phyloP scores from a whole-genome alignment of 2,113 vertebrate species.

The Glareola pratincola region DNA sequence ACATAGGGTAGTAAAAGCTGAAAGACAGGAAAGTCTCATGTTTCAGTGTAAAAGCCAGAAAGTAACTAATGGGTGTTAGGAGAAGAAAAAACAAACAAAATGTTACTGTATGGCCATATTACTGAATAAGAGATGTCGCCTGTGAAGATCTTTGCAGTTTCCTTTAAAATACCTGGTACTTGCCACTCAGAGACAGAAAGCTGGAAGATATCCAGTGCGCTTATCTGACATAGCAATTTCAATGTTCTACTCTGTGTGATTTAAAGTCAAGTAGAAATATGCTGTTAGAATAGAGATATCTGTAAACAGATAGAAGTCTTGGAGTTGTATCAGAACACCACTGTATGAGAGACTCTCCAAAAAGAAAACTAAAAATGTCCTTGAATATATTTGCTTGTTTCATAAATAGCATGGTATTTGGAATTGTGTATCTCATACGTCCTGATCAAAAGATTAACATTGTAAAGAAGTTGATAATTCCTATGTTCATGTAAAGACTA shows the following conservation, averaged over 20 bases:
- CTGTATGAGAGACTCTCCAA: not conserved
- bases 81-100: not conserved
- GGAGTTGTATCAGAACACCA: not conserved
- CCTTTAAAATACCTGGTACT: not conserved
- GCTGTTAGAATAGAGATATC: not conserved
- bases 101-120: rapidly evolving
- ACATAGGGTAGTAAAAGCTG: not conserved
- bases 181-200: not conserved
- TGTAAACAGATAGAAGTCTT: not conserved
- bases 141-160: not conserved
- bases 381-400: not conserved
- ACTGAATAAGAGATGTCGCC: not conserved
- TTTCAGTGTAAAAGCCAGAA: not conserved
- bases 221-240: constrained; percentile 30
- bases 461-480: not conserved
- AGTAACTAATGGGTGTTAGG: not conserved
- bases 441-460: not conserved
- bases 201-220: constrained; percentile 1
- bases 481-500: not conserved
- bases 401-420: not conserved
- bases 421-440: not conserved
- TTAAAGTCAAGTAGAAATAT: not conserved
- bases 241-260: not conserved
- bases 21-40: not conserved
- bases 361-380: not conserved